Evolutionary conservation across 1,140 invertebrate genomes (phyloP), one percentile per base, ranked within the genome.

Genomic region (Temnothorax longispinosus): DNA sequence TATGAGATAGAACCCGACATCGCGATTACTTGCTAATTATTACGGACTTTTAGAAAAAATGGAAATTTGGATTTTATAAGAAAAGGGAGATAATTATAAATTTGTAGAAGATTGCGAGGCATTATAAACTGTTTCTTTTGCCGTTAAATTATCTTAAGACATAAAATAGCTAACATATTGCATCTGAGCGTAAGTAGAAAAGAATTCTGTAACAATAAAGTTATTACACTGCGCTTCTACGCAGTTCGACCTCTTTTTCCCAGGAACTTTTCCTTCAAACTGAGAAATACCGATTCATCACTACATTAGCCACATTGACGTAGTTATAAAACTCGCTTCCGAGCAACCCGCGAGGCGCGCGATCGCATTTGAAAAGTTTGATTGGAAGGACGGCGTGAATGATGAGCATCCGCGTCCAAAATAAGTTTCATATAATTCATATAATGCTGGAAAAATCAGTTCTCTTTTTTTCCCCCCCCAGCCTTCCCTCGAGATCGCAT

Each of bases 301-400:
- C 52, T 74, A 67, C 80, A 82, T 82, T 74, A 74, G 67, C 69
- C 38, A 47, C 52, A 82, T 82, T 69, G 80, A 60, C 69, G 69
- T 60, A 60, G 69, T 75, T 75, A 84, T 47, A 44, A 84, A 84
- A 84, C 69, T 84, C 54, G 44, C 80, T 81, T 71, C 65, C 64
- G 50, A 13, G 11, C 75, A 62, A 81, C n/a, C 15, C 65, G 38
- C 21, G 64, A 69, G 35, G n/a, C 32, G 62, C 77, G n/a, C 64
- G 78, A 38, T 67, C 69, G 80, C 69, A 32, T 74, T 84, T 60
- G 54, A 72, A 84, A 84, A 84, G 80, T 75, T 75, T 75, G 80
- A 74, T 84, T 75, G 69, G 69, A 75, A 60, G n/a, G 69, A 84
- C 67, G 69, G 44, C 56, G 41, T 84, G 80, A 82, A 82, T 74